Evolutionary conservation across 2,888 invertebrate species (phyloP).

Genomic region (Chorisops tibialis): DNA sequence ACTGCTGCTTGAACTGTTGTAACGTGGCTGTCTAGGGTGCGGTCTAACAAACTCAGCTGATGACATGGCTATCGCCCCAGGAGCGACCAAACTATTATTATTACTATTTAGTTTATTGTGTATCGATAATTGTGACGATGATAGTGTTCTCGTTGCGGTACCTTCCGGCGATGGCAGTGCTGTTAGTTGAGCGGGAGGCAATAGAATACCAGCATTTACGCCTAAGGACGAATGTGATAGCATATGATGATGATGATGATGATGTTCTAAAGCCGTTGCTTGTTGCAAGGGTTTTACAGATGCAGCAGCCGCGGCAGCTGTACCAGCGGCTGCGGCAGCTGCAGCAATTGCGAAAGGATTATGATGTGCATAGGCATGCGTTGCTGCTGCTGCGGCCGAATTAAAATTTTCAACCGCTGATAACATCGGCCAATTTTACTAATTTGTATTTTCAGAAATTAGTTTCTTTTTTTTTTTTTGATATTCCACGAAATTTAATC

Average conservation of each 20-base stretch:
- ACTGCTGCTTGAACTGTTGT: constrained; percentile 33
- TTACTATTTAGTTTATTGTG: constrained; percentile 25
- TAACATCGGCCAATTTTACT: constrained; percentile 38
- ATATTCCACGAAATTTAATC: no score
- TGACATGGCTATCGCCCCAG: constrained; percentile 36
- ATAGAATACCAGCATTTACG: constrained; percentile 22
- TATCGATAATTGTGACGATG: not conserved
- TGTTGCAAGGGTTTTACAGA: constrained; percentile 26
- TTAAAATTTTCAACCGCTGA: constrained; percentile 43
- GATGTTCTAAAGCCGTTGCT: constrained; percentile 12
- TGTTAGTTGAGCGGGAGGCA: constrained; percentile 31
- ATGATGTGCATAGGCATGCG: constrained; percentile 37
- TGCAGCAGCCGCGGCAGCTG: constrained; percentile 39
- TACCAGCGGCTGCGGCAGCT: constrained; percentile 35
- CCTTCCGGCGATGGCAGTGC: constrained; percentile 14
- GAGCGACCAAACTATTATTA: constrained; percentile 28
- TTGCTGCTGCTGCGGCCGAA: constrained; percentile 38
- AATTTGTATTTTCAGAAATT: no score
- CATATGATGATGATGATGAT: constrained; percentile 29
- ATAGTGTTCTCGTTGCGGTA: not conserved
- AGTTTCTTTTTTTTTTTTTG: no score
- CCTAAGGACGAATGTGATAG: constrained; percentile 19
- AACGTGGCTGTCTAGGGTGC: constrained; percentile 41
- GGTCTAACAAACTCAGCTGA: constrained; percentile 41
- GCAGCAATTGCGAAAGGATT: constrained; percentile 40